Conservation (phyloP, 35 echinoderm and acorn worm genomes). For the Diadema setosum region DNA sequence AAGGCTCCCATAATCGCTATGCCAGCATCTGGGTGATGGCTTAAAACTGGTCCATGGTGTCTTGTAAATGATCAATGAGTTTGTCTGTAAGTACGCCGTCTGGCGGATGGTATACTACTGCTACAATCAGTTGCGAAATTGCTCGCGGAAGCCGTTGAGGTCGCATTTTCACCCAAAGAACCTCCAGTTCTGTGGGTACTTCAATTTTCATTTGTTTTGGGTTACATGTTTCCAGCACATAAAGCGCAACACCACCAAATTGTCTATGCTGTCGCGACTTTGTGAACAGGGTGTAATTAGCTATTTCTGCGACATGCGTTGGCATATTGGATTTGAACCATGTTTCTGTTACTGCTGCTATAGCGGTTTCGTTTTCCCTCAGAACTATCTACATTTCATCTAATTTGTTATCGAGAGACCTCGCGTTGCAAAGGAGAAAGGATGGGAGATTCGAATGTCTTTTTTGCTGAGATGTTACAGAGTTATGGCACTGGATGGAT, state of each 20-base stretch:
- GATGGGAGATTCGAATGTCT: background rate
- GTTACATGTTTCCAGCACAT: slow-evolving; percentile 3
- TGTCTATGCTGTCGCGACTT: background rate
- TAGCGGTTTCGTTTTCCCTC: background rate
- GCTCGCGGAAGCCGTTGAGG: slow-evolving; percentile 27
- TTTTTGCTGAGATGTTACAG: no score
- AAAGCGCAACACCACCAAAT: slow-evolving; percentile 28
- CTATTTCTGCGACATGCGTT: background rate
- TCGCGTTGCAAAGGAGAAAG: background rate
- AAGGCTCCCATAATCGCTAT: slow-evolving; percentile 52
- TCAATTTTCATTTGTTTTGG: background rate
- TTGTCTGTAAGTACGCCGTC: background rate
- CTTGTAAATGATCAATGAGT: slow-evolving; percentile 45
- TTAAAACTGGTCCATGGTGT: slow-evolving; percentile 32
- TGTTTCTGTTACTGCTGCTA: slow-evolving; percentile 2
- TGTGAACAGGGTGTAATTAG: background rate
- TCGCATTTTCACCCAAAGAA: slow-evolving; percentile 30
- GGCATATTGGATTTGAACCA: slow-evolving; percentile 6
- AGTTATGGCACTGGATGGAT: no score
- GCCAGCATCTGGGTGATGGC: background rate
- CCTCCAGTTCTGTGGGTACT: slow-evolving; percentile 5
- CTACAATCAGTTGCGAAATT: background rate
- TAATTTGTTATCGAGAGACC: background rate
- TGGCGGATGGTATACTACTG: slow-evolving; percentile 20
- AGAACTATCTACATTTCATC: slow-evolving; percentile 5